Evolutionary conservation across 2,113 vertebrate genomes (phyloP), one percentile per base, ranked within the genome.

Genomic region (Furnarius figulus): DNA sequence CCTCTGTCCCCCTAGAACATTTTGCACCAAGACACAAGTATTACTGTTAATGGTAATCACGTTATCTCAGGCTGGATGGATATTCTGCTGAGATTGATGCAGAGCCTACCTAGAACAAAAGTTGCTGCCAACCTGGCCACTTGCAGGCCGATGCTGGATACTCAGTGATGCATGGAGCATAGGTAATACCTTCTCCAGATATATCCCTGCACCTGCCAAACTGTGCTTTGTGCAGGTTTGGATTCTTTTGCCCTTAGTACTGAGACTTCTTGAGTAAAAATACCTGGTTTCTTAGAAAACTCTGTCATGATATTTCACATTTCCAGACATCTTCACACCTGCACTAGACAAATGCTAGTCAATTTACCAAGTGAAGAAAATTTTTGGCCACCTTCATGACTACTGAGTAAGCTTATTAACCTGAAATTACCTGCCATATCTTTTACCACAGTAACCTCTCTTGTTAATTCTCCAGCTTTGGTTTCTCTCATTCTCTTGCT

Each of bases 131-230:
- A 49, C 24, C 47, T 56, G 56, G 33, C n/a, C 1, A 4, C 49
- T 50, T 21, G 35, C 24, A 31, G 8, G 39, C 8, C 35, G 30
- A 8, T 6, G 14, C 0, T 7, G 50, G 61, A 58, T 49, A 23
- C 24, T 27, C 58, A 2, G 15, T 9, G 39, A 35, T 18, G 5
- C 0, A 14, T 6, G 22, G 44, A 67, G 12, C 1, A 1, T 5
- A 39, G 12, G 10, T 40, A 33, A 65, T 9, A 14, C 20, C 22
- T 75, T 20, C 22, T 9, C 47, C 49, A 27, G 37, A 62, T 28
- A 18, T 13, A 47, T 5, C 20, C 53, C 44, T 88, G 44, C 25
- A 59, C 9, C 23, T 50, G 67, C 5, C 59, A 90, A 50, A 56
- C 18, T 35, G 5, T 47, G 21, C 35, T 73, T n/a, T 39, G 35